phyloP scores from a whole-genome alignment of 2,888 invertebrate genomes.

The Heliothis peltigera region DNA sequence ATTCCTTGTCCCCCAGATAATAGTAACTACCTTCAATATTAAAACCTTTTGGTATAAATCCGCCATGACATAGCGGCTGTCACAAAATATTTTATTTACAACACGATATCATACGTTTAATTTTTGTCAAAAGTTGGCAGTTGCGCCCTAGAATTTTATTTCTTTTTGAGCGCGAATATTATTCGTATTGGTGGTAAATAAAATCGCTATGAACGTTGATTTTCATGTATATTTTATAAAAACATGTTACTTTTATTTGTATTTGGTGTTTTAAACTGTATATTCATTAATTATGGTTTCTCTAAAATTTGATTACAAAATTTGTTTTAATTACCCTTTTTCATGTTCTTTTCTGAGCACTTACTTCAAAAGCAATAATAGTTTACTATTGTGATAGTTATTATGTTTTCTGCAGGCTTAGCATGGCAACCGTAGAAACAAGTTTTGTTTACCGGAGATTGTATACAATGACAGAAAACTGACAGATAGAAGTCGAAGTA shows the following conservation, averaged over 20 bases:
- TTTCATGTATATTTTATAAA: neutral
- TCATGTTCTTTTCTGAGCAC: too few relatives aligned
- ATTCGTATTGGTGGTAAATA: slow-evolving; percentile 22
- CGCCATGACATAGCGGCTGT: slow-evolving; percentile 15
- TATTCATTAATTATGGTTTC: neutral
- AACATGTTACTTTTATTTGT: neutral
- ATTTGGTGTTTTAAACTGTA: neutral
- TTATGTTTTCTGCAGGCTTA: too few relatives aligned
- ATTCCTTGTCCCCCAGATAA: slow-evolving; percentile 2
- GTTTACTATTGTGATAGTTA: too few relatives aligned
- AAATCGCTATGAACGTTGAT: slow-evolving; percentile 8
- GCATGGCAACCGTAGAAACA: too few relatives aligned
- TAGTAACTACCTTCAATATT: neutral
- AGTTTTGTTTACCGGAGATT: too few relatives aligned
- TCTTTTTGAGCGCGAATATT: slow-evolving; percentile 13
- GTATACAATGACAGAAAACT: too few relatives aligned
- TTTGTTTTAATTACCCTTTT: neutral
- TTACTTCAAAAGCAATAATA: too few relatives aligned
- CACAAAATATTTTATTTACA: slow-evolving; percentile 28
- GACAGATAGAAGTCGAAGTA: too few relatives aligned
- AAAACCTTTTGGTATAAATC: slow-evolving; percentile 13
- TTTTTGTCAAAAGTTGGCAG: slow-evolving; percentile 38
- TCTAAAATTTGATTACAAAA: too few relatives aligned
- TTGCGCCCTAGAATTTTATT: slow-evolving; percentile 24
- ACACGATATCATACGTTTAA: slow-evolving; percentile 24